Percentiles rank a stretch among this genome's conserved stretches.
Conservation (phyloP, 2,113 vertebrate species). For the Sturnira hondurensis region DNA sequence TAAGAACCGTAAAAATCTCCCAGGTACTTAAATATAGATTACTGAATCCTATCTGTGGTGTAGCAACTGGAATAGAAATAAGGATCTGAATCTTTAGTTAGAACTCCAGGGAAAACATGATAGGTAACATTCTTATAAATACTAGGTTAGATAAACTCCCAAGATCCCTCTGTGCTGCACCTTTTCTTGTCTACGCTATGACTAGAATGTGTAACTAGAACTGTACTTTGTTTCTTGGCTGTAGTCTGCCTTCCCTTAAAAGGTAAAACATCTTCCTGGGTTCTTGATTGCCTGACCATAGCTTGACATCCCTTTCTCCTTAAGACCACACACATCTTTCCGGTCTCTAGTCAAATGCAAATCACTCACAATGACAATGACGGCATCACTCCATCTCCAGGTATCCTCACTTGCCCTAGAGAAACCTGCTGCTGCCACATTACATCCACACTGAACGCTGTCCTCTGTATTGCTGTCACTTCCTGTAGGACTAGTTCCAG, state of each 20-base stretch:
- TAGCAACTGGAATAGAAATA: background rate
- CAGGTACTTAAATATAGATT: background rate
- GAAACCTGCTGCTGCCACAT: background rate
- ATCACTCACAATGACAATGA: background rate
- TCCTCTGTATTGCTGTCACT: background rate
- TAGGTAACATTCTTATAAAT: background rate
- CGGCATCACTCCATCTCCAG: background rate
- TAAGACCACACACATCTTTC: background rate
- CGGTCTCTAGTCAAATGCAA: background rate
- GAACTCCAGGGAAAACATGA: background rate
- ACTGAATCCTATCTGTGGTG: background rate
- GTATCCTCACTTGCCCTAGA: background rate
- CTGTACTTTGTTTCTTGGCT: background rate
- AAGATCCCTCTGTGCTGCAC: background rate
- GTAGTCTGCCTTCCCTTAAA: background rate
- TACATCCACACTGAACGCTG: background rate
- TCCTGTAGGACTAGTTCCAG: background rate
- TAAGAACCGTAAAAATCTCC: background rate
- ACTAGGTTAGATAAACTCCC: background rate
- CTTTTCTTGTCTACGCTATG: background rate
- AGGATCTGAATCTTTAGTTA: background rate
- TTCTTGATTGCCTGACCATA: background rate
- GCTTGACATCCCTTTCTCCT: background rate
- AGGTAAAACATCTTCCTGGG: background rate
- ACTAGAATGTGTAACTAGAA: background rate